phyloP scores from a whole-genome alignment of 2,113 vertebrate genomes.

The Atractosteus spatula region DNA sequence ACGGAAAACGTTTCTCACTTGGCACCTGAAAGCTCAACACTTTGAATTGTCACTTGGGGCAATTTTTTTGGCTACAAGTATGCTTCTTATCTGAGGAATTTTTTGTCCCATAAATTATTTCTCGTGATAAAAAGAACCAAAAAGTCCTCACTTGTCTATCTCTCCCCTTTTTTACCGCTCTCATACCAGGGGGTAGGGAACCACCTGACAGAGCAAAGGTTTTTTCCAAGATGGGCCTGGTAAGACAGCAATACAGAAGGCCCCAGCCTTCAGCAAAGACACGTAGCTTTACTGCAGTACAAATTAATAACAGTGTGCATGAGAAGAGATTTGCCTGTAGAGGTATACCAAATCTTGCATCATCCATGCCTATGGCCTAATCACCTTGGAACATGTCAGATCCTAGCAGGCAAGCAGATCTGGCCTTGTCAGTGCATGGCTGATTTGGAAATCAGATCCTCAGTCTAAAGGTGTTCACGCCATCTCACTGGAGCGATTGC shows the following conservation, averaged over 20 bases:
- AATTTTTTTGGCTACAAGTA: constrained; percentile 30
- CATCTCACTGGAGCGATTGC: no score
- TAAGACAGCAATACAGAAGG: constrained; percentile 11
- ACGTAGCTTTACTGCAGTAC: constrained; percentile 19
- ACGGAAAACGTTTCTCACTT: constrained; percentile 42
- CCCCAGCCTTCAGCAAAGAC: constrained; percentile 34
- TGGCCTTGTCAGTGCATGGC: background rate
- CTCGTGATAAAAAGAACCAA: constrained; percentile 16
- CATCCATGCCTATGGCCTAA: constrained; percentile 10
- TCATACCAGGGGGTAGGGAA: background rate
- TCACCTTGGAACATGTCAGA: constrained; percentile 1
- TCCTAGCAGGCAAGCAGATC: constrained; percentile 3
- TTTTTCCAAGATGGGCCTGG: background rate
- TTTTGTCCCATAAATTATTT: constrained; percentile 19
- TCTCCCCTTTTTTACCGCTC: constrained; percentile 13
- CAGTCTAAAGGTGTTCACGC: no score
- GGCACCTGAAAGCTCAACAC: constrained; percentile 27
- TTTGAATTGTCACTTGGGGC: constrained; percentile 39
- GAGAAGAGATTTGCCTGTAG: background rate
- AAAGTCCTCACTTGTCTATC: constrained; percentile 1
- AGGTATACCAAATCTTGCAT: constrained; percentile 9
- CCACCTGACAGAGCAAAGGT: constrained; percentile 14
- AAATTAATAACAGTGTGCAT: constrained; percentile 22
- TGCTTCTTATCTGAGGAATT: constrained; percentile 33
- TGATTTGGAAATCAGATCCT: no score